A percentile compares a stretch with the other conserved stretches of the same genome.
Conservation (phyloP, 2,113 vertebrate genomes). For the Vulpes ferrilata region DNA sequence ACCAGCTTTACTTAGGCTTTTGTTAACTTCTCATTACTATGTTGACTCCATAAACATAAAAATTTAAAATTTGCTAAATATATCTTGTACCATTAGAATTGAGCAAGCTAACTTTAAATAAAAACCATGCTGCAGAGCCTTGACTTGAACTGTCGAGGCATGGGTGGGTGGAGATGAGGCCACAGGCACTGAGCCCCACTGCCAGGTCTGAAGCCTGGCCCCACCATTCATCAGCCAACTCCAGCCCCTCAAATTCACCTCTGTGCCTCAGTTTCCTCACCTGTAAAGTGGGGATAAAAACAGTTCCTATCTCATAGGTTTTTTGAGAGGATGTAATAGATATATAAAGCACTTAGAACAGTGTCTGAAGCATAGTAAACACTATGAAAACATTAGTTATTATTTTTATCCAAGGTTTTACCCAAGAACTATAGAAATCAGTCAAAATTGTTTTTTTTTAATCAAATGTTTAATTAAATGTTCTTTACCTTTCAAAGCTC, state of each 20-base stretch:
- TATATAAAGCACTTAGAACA: background rate
- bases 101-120: background rate
- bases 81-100: background rate
- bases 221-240: background rate
- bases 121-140: background rate
- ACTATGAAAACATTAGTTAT: background rate
- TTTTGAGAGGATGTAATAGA: background rate
- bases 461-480: background rate
- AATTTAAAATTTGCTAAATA: background rate
- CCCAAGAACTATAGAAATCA: background rate
- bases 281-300: background rate
- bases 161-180: too few species aligned
- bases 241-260: background rate
- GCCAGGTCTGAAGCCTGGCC: background rate
- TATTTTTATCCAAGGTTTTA: background rate
- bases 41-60: background rate
- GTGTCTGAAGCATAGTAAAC: background rate
- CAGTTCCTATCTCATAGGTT: background rate
- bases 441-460: slow-evolving; percentile 24
- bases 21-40: background rate
- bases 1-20: background rate
- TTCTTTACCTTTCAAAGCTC: slow-evolving; percentile 27
- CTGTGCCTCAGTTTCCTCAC: background rate
- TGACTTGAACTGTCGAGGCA: background rate
- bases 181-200: rapidly evolving